phyloP scores from a whole-genome alignment of 2,888 invertebrate genomes.

The Hanleya hanleyi region DNA sequence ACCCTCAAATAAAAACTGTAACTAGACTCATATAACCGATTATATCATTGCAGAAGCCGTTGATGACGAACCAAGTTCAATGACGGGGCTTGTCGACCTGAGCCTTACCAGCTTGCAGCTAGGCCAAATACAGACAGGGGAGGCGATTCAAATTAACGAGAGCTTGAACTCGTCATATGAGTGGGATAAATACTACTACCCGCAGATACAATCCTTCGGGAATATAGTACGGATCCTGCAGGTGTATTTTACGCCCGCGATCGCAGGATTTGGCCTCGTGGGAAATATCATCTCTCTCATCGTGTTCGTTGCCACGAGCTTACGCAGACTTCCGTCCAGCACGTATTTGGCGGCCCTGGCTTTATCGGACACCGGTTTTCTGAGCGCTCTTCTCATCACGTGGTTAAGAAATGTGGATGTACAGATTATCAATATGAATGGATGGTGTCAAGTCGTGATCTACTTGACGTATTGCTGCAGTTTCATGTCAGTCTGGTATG shows the following conservation, averaged over 20 bases:
- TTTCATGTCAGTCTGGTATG: conserved; percentile 88
- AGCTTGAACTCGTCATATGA: not conserved
- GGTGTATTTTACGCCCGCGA: conserved; percentile 81
- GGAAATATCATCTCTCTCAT: conserved; percentile 84
- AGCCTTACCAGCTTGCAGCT: too few species aligned
- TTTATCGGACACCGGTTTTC: conserved; percentile 84
- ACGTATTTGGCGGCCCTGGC: conserved; percentile 86
- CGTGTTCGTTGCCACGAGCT: conserved; percentile 83
- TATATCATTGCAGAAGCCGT: too few species aligned
- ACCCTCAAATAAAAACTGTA: too few species aligned
- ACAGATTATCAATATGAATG: conserved; percentile 62
- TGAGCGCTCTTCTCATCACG: conserved; percentile 78
- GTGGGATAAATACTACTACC: not conserved
- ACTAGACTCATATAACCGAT: too few species aligned
- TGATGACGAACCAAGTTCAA: too few species aligned
- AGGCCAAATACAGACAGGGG: not conserved
- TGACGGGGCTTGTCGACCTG: too few species aligned
- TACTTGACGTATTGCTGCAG: conserved; percentile 79
- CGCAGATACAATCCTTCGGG: not conserved
- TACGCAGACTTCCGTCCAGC: conserved; percentile 84
- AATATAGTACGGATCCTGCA: conserved; percentile 71
- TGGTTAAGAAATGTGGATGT: conserved; percentile 53
- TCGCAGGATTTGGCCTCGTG: conserved; percentile 81
- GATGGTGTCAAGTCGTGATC: conserved; percentile 76
- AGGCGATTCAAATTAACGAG: not conserved